phyloP scores from a whole-genome alignment of 2,888 invertebrate genomes.

The Andricus quercusramuli region DNA sequence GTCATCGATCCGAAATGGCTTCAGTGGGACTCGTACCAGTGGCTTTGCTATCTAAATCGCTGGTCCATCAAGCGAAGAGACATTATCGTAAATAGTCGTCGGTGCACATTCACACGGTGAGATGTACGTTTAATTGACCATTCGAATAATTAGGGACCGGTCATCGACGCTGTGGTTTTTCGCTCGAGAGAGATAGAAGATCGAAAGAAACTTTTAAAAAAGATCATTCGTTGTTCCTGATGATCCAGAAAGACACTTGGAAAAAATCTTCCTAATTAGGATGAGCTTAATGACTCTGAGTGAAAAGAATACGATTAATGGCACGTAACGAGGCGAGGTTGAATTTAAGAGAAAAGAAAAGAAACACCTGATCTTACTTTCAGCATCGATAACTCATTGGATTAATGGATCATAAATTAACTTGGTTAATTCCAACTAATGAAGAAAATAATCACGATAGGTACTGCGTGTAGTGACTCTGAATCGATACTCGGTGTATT shows the following conservation, averaged over 20 bases:
- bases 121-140: slow-evolving; percentile 66
- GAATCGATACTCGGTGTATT: not conserved
- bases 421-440: not conserved
- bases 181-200: not conserved
- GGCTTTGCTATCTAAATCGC: slow-evolving; percentile 63
- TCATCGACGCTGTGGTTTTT: slow-evolving; percentile 51
- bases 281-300: not conserved
- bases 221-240: slow-evolving; percentile 9
- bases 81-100: slow-evolving; percentile 64
- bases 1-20: slow-evolving; percentile 57
- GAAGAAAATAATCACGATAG: slow-evolving; percentile 1
- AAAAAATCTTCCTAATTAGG: not conserved
- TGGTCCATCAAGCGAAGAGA: slow-evolving; percentile 58
- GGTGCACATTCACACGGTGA: slow-evolving; percentile 59
- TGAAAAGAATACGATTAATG: not conserved
- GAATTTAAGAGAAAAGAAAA: not conserved
- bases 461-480: not conserved
- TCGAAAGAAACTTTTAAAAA: slow-evolving; percentile 2
- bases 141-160: slow-evolving; percentile 65
- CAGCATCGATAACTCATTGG: not conserved
- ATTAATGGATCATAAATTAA: not conserved
- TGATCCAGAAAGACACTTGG: not conserved
- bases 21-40: slow-evolving; percentile 54
- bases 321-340: not conserved
- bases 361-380: not conserved